Base-by-base conservation (phyloP, 2,888 invertebrate genomes). In the Rhagophthalmus giganteus region DNA sequence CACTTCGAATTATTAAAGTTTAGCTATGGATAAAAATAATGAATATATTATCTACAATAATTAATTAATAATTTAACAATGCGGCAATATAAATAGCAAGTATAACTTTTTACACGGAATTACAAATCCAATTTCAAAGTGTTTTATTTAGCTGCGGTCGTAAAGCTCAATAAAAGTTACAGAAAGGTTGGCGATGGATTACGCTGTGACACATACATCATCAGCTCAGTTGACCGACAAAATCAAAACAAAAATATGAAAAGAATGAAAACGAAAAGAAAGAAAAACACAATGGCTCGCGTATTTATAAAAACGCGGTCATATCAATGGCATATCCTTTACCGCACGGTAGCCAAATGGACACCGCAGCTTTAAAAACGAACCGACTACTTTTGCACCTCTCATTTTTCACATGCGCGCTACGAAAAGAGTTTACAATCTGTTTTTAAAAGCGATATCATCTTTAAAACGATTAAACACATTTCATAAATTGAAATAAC, bases 321-420 rank as follows among this genome's bases (percentile, higher is more conserved):
- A 62, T 67, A 67, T 67, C 64, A 66, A 65, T 63, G 65, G 66
- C 62, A 64, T 58, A 65, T 62, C 59, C 59, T 60, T 61, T 61
- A 67, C 69, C 65, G 59, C 67, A 64, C 61, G 63, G 61, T 55
- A 64, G 62, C 60, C 64, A 60, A 64, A 65, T 63, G 61, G 61
- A 63, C 60, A 65, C 70, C 71, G 69, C 71, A 69, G 69, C 70
- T 72, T 71, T 69, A 70, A 72, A 71, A 70, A 69, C 60, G 61
- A 65, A 58, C 62, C 64, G 64, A 62, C 63, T 62, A 67, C 67
- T 65, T 57, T 58, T 65, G 60, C 66, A 61, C 58, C 59, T 62
- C 60, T 59, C 61, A 64, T 68, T 69, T 67, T 66, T 66, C 65
- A 66, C 64, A 62, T 64, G 65, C 66, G 66, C 67, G 58, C 49